Evolutionary conservation across 2,797 vertebrate species (phyloP).

Genomic region (Rachycentron canadum): DNA sequence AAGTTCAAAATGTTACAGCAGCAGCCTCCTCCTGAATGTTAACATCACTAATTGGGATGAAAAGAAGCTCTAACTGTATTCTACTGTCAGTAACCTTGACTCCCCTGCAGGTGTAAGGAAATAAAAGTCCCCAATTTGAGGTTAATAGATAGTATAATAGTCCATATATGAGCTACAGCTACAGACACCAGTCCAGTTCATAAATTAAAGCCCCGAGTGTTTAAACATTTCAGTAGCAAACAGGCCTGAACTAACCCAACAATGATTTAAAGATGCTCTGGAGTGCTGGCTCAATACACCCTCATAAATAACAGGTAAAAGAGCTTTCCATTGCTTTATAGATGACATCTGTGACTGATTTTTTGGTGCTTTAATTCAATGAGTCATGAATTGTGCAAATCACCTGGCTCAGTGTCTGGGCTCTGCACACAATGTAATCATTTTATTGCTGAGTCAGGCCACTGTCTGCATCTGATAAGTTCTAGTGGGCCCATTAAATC

Average conservation of each 20-base stretch:
- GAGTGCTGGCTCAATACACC: neutral
- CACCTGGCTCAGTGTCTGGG: slow-evolving; percentile 8
- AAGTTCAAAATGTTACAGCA: neutral
- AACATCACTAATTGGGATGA: neutral
- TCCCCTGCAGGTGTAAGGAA: neutral
- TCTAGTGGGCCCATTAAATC: slow-evolving; percentile 45
- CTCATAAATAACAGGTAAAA: slow-evolving; percentile 21
- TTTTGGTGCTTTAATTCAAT: slow-evolving; percentile 50
- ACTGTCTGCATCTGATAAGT: slow-evolving; percentile 53
- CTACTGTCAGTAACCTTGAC: slow-evolving; percentile 2
- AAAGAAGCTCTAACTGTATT: neutral
- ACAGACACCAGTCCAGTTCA: neutral
- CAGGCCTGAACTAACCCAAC: neutral
- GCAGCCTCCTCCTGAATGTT: neutral
- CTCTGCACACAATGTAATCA: neutral
- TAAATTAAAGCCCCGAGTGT: neutral
- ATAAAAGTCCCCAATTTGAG: neutral
- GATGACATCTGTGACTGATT: slow-evolving; percentile 45
- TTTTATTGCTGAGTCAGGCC: slow-evolving; percentile 68
- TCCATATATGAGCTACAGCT: neutral
- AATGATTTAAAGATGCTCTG: neutral
- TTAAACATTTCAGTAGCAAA: slow-evolving; percentile 8
- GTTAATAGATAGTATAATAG: neutral
- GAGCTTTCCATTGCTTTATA: neutral
- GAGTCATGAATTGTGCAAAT: slow-evolving; percentile 46